Evolutionary conservation across 2,888 invertebrate genomes (phyloP), one percentile per base, ranked within the genome.

Genomic region (Dastarcus helophoroides): DNA sequence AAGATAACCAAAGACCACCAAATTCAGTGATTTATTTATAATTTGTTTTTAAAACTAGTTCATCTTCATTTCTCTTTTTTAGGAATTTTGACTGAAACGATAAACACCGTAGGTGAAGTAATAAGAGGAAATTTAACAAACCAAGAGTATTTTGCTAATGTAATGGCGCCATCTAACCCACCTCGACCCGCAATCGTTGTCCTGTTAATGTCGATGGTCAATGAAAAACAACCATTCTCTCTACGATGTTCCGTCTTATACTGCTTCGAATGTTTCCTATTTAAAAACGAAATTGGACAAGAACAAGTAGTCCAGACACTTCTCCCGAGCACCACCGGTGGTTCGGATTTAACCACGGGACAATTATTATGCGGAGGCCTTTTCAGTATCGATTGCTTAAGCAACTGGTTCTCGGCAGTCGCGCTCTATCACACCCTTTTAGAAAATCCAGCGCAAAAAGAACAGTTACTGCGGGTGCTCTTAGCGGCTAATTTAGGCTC

Each of bases 161-260:
- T 95, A 2, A 76, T 84, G 70, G 94, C 93, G 9, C 94, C 94
- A 0, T 88, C 89, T 2, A 84, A 76, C 46, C 94, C 95, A 3
- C 93, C 94, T 2, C 74, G 94, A 32, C 89, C 95, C 0, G 91
- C 91, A 0, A 79, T 97, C 30, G 86, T 97, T 0, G 88, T 97
- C 23, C 67, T 98, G 4, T 64, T 98, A 5, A 90, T 95, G 86
- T 94, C 95, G 0, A 95, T 98, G 93, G 90, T 93, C 4, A 94
- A 95, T 58, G 97, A 98, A 57, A 94, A 93, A 52, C 98, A 98
- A 57, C 85, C 93, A 1, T 84, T 97, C 54, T 64, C 68, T 3
- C 54, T 75, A 50, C 79, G 98, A 38, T 91, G 91, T 57, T 86
- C 97, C 1, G 93, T 97, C 2, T 73, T 98, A 1, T 98, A 99